These are phyloP conservation scores for Clusia tigrina DNA, from an alignment of 2,888 invertebrate species.

Conservation along the genomic window DNA sequence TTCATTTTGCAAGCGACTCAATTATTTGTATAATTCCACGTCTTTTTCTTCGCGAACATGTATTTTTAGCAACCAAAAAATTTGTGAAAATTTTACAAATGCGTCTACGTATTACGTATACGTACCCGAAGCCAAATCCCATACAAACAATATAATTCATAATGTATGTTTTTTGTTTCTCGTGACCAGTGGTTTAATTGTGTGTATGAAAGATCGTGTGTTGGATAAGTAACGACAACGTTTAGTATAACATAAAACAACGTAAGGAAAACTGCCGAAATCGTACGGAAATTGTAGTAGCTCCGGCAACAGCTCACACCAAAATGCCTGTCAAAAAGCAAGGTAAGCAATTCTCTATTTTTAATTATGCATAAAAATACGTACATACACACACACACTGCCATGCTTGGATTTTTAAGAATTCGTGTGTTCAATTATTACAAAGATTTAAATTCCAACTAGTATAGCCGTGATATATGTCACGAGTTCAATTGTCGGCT, in stretches of 20 bases:
- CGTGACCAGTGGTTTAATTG: not conserved
- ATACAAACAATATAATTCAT: not conserved
- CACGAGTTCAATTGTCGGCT: no score
- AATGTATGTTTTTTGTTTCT: not conserved
- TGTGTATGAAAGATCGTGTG: not conserved
- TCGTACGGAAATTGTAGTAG: not conserved
- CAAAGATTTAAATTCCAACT: not conserved
- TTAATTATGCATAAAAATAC: no score
- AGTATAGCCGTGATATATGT: no score
- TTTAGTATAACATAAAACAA: no score
- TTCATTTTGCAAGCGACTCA: not conserved
- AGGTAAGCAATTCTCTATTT: constrained; percentile 38
- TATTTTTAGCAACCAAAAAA: not conserved
- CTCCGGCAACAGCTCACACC: not conserved
- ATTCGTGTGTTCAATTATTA: not conserved
- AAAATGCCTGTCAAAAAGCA: constrained; percentile 63
- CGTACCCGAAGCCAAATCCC: not conserved
- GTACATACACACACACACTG: no score
- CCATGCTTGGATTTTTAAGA: not conserved
- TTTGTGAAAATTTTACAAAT: not conserved
- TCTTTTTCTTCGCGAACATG: no score
- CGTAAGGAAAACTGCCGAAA: constrained; percentile 4
- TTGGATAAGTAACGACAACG: not conserved
- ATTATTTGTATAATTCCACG: not conserved
- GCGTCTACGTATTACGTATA: not conserved